Base-by-base conservation (phyloP, 2,797 vertebrate genomes). In the Corythornis leucogaster region DNA sequence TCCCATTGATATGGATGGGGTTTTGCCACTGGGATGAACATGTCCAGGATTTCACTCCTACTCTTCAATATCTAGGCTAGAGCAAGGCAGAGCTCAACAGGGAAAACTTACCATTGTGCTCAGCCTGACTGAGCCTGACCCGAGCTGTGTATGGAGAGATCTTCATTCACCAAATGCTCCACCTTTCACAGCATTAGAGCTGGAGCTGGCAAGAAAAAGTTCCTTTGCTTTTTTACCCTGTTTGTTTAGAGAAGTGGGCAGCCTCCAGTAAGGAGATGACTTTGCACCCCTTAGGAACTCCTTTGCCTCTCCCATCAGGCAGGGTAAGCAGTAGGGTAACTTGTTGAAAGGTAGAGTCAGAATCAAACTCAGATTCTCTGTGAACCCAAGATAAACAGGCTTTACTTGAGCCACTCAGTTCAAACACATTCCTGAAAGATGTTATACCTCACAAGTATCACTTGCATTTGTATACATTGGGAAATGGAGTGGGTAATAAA, bases 401-500 rank as follows among this genome's bases (percentile, higher is more conserved):
- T 80, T 93, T 93, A 45, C 40, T 73, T 0, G 3, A 92, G 67
- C 67, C 58, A 40, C 55, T 70, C 30, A 33, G 59, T 88, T 89
- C 80, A 95, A 85, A 89, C 43, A 57, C 35, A 54, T 76, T 75
- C 48, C 78, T 19, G 15, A 75, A 87, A 87, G 88, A 80, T 61
- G 55, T 71, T 85, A 38, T 26, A 85, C 45, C 62, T 96, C 74
- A 55, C 63, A 71, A 81, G 76, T 35, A 91, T 81, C 73, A 38
- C 92, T 90, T 87, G 79, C 59, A 63, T 90, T 91, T 90, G 73
- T 95, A 80, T 83, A 95, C 54, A 33, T 11, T 71, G 78, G 46
- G 58, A 96, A 95, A 93, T 20, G 91, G 79, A 92, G 84, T 77
- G 80, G 77, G 76, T 91, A 90, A 93, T 91, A 96, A 93, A 95